Percentiles rank a stretch among this genome's conserved stretches.
These are phyloP conservation scores for Chauna torquata DNA, from an alignment of 2,113 vertebrate genomes.

Conservation along the genomic window DNA sequence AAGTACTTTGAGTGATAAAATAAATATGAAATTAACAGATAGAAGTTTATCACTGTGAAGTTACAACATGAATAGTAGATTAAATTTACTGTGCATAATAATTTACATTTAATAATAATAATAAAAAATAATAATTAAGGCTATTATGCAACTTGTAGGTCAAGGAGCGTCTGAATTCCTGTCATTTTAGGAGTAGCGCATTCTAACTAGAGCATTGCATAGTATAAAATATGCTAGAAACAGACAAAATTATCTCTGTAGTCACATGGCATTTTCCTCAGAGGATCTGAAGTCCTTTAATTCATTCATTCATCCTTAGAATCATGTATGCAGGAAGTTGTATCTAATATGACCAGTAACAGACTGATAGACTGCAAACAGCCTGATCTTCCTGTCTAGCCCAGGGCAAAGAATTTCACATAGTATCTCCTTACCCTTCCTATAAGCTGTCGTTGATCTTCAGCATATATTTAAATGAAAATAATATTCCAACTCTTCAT, in stretches of 20 bases:
- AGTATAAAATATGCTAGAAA: not conserved
- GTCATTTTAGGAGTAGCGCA: not conserved
- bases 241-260: not conserved
- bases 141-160: not conserved
- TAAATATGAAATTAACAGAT: not conserved
- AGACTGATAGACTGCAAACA: not conserved
- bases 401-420: not conserved
- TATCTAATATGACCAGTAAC: not conserved
- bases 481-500: not conserved
- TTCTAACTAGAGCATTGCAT: not conserved
- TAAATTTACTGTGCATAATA: not conserved
- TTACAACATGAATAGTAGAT: not conserved
- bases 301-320: not conserved
- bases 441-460: not conserved
- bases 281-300: not conserved
- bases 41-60: not conserved
- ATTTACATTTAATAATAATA: not conserved
- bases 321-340: not conserved
- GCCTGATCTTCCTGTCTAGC: not conserved
- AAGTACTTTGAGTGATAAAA: not conserved
- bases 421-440: not conserved
- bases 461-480: not conserved
- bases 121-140: not conserved
- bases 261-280: not conserved
- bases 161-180: not conserved